Evolutionary conservation across 1,140 invertebrate genomes (phyloP), one percentile per base, ranked within the genome.

Genomic region (Drosophila pandora): DNA sequence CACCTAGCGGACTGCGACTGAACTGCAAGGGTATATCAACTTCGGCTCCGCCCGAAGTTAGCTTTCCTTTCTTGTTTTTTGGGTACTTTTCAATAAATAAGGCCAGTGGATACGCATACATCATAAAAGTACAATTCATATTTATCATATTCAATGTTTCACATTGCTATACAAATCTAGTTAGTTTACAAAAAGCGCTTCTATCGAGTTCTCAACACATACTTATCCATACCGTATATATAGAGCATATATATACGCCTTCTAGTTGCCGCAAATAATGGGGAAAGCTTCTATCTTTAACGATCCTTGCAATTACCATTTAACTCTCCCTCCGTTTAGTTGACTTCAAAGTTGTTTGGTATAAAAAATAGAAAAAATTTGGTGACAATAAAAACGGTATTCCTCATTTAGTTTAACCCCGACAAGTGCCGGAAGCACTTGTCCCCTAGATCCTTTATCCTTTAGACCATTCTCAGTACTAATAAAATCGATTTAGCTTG

Each of bases 291-390:
- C 50, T 75, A 30, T 48, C 61, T 43, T 43, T 65, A 74, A 13
- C 37, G 52, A 64, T 67, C 71, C 23, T 49, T 58, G 43, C 49
- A 53, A 53, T 69, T 62, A 17, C 61, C 21, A 9, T 47, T 23
- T 53, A 54, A 8, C 43, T 60, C 54, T 41, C 28, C 6, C 17
- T 43, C 74, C 73, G 57, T 80, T 77, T 65, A 71, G 68, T 70
- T 72, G 64, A 39, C 72, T 41, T 85, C 61, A 81, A 87, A 85
- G 83, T 89, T 89, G 59, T 65, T 87, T 82, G 87, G 87, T 90
- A 90, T 90, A 90, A 90, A 90, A 90, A 90, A 90, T 90, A 90
- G 85, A 90, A 90, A 89, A 90, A 80, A 90, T 90, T 90, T 85
- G 50, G 78, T 88, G 71, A 76, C 83, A 87, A 87, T 87, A 82